Evolutionary conservation across 2,888 invertebrate species (phyloP).

Genomic region (Dryococelus australis): DNA sequence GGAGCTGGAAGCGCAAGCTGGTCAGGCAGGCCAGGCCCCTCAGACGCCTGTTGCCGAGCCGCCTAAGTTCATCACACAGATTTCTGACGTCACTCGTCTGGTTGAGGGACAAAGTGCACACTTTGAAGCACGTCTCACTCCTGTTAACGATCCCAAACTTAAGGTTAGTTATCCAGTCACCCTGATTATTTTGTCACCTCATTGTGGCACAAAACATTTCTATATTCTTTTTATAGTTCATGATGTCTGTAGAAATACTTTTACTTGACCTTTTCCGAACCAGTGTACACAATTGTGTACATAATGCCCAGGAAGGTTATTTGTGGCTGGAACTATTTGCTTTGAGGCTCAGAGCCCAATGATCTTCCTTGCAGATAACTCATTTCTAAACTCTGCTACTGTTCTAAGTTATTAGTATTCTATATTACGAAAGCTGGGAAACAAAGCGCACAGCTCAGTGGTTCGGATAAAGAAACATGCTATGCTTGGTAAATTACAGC

Average conservation of each 20-base stretch:
- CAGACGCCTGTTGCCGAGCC: conserved; percentile 72
- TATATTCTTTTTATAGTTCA: neutral
- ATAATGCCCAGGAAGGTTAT: no score
- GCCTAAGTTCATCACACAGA: conserved; percentile 89
- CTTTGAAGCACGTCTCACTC: conserved; percentile 90
- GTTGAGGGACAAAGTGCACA: conserved; percentile 96
- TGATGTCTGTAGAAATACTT: neutral
- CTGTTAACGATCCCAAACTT: conserved; percentile 93
- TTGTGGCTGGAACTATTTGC: no score
- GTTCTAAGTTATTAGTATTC: no score
- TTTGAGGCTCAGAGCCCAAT: no score
- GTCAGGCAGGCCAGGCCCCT: conserved; percentile 69
- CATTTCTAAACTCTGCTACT: no score
- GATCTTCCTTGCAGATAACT: no score
- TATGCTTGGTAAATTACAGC: no score
- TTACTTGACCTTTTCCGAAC: neutral
- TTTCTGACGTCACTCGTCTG: conserved; percentile 81
- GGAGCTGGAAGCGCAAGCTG: conserved; percentile 78
- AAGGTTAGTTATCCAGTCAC: conserved; percentile 61
- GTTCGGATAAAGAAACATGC: no score
- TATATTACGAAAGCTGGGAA: no score
- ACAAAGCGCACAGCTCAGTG: no score
- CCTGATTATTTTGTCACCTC: no score
- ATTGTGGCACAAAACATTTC: neutral
- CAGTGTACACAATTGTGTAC: neutral